phyloP scores from a whole-genome alignment of 2,797 vertebrate species.

The Chaunax sp. region DNA sequence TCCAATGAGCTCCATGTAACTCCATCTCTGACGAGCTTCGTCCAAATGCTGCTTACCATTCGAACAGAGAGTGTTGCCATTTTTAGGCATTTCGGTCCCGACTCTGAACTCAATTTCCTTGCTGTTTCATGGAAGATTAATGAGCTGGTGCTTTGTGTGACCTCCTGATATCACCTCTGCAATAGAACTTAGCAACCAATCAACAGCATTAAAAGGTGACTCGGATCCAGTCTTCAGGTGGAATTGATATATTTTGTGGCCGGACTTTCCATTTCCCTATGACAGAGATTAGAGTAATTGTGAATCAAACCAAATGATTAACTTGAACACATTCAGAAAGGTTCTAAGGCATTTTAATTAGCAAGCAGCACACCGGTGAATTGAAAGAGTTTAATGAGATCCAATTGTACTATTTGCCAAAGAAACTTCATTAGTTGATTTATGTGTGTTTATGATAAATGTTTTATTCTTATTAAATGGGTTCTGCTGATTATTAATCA shows the following conservation, averaged over 20 bases:
- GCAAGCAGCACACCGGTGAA: slow-evolving; percentile 67
- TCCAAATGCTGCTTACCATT: slow-evolving; percentile 32
- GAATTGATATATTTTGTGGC: slow-evolving; percentile 71
- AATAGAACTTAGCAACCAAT: slow-evolving; percentile 73
- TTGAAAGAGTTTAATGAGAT: slow-evolving; percentile 72
- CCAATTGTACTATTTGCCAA: slow-evolving; percentile 74
- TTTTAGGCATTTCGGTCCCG: slow-evolving; percentile 61
- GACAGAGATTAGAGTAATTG: slow-evolving; percentile 78
- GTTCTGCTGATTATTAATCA: slow-evolving; percentile 76
- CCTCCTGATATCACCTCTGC: slow-evolving; percentile 66
- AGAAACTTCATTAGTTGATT: slow-evolving; percentile 74
- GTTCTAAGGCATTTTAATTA: slow-evolving; percentile 80
- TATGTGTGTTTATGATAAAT: slow-evolving; percentile 80
- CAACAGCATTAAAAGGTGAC: slow-evolving; percentile 70
- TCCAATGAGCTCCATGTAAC: slow-evolving; percentile 20
- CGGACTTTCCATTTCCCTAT: slow-evolving; percentile 74
- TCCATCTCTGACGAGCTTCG: slow-evolving; percentile 25
- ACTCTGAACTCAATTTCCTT: slow-evolving; percentile 73
- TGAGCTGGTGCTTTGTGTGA: slow-evolving; percentile 71
- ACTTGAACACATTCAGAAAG: slow-evolving; percentile 75
- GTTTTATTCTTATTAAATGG: slow-evolving; percentile 78
- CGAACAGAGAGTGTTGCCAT: slow-evolving; percentile 25
- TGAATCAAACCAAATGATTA: slow-evolving; percentile 81
- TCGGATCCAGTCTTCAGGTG: slow-evolving; percentile 60
- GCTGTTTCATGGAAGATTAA: slow-evolving; percentile 78